Base-by-base conservation (phyloP, 2,113 vertebrate genomes). In the Syrrhaptes paradoxus region DNA sequence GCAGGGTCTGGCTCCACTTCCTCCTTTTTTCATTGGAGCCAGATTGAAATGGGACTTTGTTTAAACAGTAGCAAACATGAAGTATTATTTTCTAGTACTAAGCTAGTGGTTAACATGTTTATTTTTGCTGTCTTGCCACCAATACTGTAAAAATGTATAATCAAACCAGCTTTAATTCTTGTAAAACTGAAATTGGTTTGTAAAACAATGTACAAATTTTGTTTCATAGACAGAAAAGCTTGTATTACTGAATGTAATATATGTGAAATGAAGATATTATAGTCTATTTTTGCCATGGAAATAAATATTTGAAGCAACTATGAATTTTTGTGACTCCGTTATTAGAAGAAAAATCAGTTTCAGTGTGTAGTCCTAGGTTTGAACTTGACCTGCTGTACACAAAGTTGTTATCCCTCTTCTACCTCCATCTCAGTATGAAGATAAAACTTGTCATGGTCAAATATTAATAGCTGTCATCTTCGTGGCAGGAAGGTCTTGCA, bases 201-300 rank as follows among this genome's bases (percentile, higher is more conserved):
- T 97, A 97, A 97, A 97, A 94, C 96, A 96, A 55, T 97, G 92
- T 98, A 95, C 91, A 98, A 95, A 97, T 97, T 96, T 88, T 95
- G 93, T 98, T 98, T 97, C 95, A 96, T 96, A 97, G 97, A 89
- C 86, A 97, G 83, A 97, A 97, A 96, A 87, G 89, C 93, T 97
- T 97, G 96, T 98, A 97, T 93, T 96, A 95, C 96, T 97, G 96
- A 97, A 97, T 98, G 96, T 98, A 97, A 98, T 97, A 98, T 97
- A 98, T 97, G 95, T 98, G 97, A 97, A 98, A 98, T 97, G 94
- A 97, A 97, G 96, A 97, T 97, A 97, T 95, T 79, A 97, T 96
- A 97, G 96, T 98, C 95, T 98, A 97, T 98, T 98, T 98, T 98
- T 98, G 97, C 97, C 97, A 98, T 97, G 97, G 95, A 98, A 98